Percentiles rank a stretch among this genome's conserved stretches.
These are phyloP conservation scores for Drosophila pegasa DNA, from an alignment of 2,888 invertebrate genomes.

Conservation along the genomic window DNA sequence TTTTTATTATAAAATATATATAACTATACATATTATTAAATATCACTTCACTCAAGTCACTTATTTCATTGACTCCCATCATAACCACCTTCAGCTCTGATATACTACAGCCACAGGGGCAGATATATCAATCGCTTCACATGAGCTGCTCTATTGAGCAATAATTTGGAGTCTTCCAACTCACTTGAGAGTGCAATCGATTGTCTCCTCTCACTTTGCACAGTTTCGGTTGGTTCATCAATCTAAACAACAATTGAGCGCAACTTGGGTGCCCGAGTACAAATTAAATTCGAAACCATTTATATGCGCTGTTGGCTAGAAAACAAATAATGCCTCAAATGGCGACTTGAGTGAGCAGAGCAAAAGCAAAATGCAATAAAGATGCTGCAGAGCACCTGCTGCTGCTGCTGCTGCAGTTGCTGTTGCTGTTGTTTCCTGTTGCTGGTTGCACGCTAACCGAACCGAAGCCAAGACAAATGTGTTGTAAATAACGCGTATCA, in stretches of 20 bases:
- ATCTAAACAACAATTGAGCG: constrained; percentile 1
- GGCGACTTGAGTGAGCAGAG: constrained; percentile 24
- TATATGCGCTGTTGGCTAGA: constrained; percentile 14
- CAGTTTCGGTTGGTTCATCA: constrained; percentile 6
- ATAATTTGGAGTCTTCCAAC: not conserved
- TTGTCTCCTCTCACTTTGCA: not conserved
- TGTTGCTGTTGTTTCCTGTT: not conserved
- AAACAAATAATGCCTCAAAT: constrained; percentile 28
- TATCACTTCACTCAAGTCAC: too few species aligned
- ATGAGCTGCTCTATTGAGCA: not conserved
- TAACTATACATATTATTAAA: too few species aligned
- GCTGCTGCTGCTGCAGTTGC: not conserved
- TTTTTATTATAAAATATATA: too few species aligned
- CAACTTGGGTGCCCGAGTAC: constrained; percentile 6
- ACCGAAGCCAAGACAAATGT: constrained; percentile 72
- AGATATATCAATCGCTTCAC: not conserved
- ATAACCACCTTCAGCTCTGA: not conserved
- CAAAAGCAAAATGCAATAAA: constrained; percentile 33
- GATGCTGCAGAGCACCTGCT: constrained; percentile 34
- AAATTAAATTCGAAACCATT: constrained; percentile 23
- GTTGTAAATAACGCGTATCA: constrained; percentile 71
- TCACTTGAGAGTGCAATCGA: not conserved
- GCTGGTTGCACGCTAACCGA: constrained; percentile 32
- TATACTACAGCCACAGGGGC: not conserved
- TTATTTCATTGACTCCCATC: too few species aligned